Evolutionary conservation across 2,888 invertebrate species (phyloP).

Genomic region (Drosophila paranaensis): DNA sequence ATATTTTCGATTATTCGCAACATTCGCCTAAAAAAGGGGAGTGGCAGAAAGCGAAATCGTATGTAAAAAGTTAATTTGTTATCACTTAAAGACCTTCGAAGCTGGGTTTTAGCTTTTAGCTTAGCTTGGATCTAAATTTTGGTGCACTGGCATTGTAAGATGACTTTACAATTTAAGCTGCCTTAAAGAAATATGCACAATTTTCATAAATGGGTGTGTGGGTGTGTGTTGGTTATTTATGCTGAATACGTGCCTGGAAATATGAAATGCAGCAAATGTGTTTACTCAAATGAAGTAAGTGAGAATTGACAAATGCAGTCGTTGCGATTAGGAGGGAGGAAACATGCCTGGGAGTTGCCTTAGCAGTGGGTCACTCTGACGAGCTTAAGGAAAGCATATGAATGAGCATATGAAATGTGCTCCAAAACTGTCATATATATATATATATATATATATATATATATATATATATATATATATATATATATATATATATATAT

Average conservation of each 20-base stretch:
- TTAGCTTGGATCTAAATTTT: background rate
- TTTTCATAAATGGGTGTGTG: constrained; percentile 12
- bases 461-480: background rate
- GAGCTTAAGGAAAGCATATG: too few relatives aligned
- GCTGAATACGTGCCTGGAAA: constrained; percentile 81
- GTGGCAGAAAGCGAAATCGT: too few relatives aligned
- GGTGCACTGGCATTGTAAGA: background rate
- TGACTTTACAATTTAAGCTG: constrained; percentile 30
- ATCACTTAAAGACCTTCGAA: too few relatives aligned
- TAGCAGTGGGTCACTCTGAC: constrained; percentile 41
- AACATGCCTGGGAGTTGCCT: constrained; percentile 14
- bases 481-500: background rate
- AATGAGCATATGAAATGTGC: constrained; percentile 64
- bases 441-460: background rate
- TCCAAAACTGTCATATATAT: constrained; percentile 55
- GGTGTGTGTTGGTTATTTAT: constrained; percentile 68
- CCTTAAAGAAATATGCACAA: constrained; percentile 37
- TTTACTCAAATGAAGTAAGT: constrained; percentile 77
- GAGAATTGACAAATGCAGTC: constrained; percentile 72
- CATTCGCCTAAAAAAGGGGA: too few relatives aligned
- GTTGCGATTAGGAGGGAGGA: constrained; percentile 17
- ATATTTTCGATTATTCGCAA: too few relatives aligned
- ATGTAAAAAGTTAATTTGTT: too few relatives aligned
- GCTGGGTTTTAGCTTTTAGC: background rate
- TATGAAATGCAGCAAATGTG: constrained; percentile 79